Base-by-base conservation (phyloP, 2,113 vertebrate genomes). In the Coryphaenoides rupestris region DNA sequence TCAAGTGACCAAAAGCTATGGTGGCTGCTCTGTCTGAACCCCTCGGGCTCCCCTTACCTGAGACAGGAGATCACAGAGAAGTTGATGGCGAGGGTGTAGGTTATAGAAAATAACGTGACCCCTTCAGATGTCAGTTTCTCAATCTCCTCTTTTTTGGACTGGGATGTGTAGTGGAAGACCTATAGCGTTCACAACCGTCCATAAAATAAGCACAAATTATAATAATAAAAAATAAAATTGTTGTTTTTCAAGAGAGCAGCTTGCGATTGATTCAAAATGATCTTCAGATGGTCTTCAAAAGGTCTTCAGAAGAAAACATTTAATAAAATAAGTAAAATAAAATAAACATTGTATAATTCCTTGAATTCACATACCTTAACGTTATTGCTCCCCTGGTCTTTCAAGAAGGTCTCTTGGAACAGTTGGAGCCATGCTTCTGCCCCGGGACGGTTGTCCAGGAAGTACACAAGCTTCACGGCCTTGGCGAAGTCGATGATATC, bases 61-160 rank as follows among this genome's bases (percentile, higher is more conserved):
- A 84, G 72, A 80, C 93, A 93, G 45, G 92, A 94, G 58, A 87
- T 0, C 22, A 94, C 1, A 0, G 92, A 84, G 76, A 94, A 91
- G 3, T 52, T 64, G 78, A 94, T 89, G 5, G 89, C 90, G 19
- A 91, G 67, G 67, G 84, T 45, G 23, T 93, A 94, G 0, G 92
- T 89, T 59, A 89, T 0, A n/a, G 91, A 86, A 76, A 95, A 90
- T 47, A 94, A 79, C 2, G 91, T 90, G 49, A 94, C 73, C 62
- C 91, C 89, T 1, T 80, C 87, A 50, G 56, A 73, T n/a, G 87
- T 49, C 73, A 87, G 91, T 66, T 71, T 79, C 68, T 94, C 86
- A 73, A 93, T 90, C 81, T 95, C 92, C 59, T 89, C 45, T 56
- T 93, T 87, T 60, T 84, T 90, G 63, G 93, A 94, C 55, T 90